phyloP scores from a whole-genome alignment of 2,888 invertebrate species.

The Epirrhoe tristata region DNA sequence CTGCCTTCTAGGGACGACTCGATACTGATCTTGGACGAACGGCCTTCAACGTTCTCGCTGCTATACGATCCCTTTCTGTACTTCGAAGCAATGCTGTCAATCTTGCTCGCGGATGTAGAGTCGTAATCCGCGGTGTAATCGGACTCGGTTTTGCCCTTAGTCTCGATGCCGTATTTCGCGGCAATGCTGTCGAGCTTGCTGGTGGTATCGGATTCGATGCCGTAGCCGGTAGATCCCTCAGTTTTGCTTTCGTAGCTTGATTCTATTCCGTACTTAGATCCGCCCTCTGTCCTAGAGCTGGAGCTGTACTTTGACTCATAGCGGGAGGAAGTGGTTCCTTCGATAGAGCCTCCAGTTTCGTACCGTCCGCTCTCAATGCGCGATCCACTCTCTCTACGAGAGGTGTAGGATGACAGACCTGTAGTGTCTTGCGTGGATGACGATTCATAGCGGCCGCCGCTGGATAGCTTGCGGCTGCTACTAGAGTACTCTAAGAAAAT shows the following conservation, averaged over 20 bases:
- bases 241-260: constrained; percentile 54
- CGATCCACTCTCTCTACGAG: constrained; percentile 75
- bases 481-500: constrained; percentile 72
- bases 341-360: constrained; percentile 63
- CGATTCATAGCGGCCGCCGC: constrained; percentile 73
- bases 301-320: constrained; percentile 74
- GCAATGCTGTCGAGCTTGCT: constrained; percentile 68
- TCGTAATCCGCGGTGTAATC: constrained; percentile 45
- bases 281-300: constrained; percentile 56
- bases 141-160: constrained; percentile 64
- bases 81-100: constrained; percentile 58
- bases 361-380: constrained; percentile 66
- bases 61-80: constrained; percentile 46
- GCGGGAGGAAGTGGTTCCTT: constrained; percentile 66
- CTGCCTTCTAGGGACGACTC: constrained; percentile 61
- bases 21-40: constrained; percentile 55
- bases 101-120: constrained; percentile 48
- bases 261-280: constrained; percentile 60
- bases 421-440: constrained; percentile 66
- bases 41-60: constrained; percentile 51
- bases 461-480: constrained; percentile 70
- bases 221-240: constrained; percentile 50
- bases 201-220: constrained; percentile 53
- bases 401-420: constrained; percentile 63
- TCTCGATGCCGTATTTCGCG: constrained; percentile 70